phyloP scores from a whole-genome alignment of 30 jellyfish, hydroid and myxozoan species.

The Chrysaora quinquecirrha region DNA sequence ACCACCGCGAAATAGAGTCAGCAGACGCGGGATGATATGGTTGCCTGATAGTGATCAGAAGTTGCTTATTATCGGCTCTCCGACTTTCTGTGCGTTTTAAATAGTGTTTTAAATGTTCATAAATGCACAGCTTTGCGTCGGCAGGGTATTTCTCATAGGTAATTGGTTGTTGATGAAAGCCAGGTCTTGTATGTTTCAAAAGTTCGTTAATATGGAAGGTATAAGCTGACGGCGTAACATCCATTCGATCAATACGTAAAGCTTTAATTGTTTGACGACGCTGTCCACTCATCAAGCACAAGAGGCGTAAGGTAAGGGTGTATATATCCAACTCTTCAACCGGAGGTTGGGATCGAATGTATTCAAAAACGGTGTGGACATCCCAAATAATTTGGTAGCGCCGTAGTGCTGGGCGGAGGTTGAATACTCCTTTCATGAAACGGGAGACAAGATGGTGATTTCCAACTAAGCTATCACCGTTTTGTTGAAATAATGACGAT shows the following conservation, averaged over 20 bases:
- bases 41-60: neutral
- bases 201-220: conserved; percentile 3
- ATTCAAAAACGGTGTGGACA: conserved; percentile 13
- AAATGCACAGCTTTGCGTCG: conserved; percentile 34
- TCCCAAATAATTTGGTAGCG: neutral
- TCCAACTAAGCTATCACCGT: too few relatives aligned
- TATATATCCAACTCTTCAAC: neutral
- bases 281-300: conserved; percentile 35
- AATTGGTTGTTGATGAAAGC: conserved; percentile 32
- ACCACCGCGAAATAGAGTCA: conserved; percentile 28
- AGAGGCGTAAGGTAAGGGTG: neutral
- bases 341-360: neutral
- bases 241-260: conserved; percentile 9
- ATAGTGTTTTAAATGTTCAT: neutral
- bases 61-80: conserved; percentile 14
- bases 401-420: neutral
- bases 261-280: conserved; percentile 27
- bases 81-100: neutral
- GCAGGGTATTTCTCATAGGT: conserved; percentile 6
- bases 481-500: neutral
- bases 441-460: too few relatives aligned
- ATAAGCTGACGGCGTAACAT: conserved; percentile 12
- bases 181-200: conserved; percentile 29
- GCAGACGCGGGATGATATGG: conserved; percentile 31
- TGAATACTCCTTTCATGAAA: too few relatives aligned